Evolutionary conservation across 2,113 vertebrate genomes (phyloP).

Genomic region (Propithecus coquereli): DNA sequence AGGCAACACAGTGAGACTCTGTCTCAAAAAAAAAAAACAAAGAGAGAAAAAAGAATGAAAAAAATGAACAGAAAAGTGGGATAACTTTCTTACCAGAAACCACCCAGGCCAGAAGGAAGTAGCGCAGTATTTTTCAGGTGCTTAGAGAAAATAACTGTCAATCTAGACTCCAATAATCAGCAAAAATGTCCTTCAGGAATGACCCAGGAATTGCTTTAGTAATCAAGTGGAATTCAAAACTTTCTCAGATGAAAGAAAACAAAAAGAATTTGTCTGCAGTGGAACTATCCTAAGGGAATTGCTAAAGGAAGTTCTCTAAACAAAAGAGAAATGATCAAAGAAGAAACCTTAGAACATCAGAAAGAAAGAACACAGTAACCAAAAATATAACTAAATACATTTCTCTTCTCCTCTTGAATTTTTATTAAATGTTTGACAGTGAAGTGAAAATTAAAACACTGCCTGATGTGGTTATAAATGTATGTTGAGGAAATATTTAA

Average conservation of each 20-base stretch:
- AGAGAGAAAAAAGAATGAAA: background rate
- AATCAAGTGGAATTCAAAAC: background rate
- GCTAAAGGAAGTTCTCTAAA: background rate
- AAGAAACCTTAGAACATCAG: background rate
- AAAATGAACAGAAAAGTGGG: background rate
- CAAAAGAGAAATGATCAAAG: slow-evolving; percentile 14
- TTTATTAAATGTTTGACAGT: background rate
- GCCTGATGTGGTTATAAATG: background rate
- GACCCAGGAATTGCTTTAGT: background rate
- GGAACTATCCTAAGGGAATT: background rate
- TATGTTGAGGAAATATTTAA: background rate
- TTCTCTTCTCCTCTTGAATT: background rate
- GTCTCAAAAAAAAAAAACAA: too few relatives aligned
- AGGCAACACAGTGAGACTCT: too few relatives aligned
- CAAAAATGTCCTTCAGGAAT: background rate
- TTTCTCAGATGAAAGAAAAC: slow-evolving; percentile 1
- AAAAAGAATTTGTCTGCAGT: background rate
- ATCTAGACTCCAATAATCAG: background rate
- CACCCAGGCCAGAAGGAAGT: background rate
- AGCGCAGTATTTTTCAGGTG: background rate
- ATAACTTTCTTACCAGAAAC: background rate
- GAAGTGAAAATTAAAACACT: background rate
- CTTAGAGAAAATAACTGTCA: background rate
- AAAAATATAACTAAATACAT: background rate
- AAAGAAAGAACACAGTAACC: background rate